Evolutionary conservation across 2,113 vertebrate species (phyloP), one percentile per base, ranked within the genome.

Genomic region (Diadophis punctatus): DNA sequence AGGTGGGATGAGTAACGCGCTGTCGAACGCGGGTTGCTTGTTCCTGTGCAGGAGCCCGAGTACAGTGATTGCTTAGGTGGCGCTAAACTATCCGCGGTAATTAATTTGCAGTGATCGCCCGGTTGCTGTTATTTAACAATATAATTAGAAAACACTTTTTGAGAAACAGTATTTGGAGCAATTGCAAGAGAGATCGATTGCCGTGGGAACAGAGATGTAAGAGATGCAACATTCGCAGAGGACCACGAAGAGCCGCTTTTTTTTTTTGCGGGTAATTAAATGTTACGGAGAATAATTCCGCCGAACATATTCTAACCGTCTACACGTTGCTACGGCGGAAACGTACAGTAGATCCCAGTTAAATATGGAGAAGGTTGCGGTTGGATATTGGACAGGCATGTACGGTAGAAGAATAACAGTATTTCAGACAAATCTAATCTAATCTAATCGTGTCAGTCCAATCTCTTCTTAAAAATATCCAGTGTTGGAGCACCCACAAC

Each of bases 1-100:
- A 4, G n/a, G 1, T 7, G 53, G 2, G 1, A 30, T 18, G 48
- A 25, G 6, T 12, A 3, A 14, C 0, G 6, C 2, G 88, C 60
- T 80, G 11, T 56, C 27, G 90, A 52, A 14, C 1, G 89, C 89
- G 34, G 16, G 46, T 22, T 7, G 20, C 30, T n/a, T 30, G 4
- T 16, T n/a, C 63, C 12, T 68, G 12, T 16, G 63, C 63, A 16
- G 1, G n/a, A 60, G 25, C 58, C n/a, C 9, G 9, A 60, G 9
- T 30, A n/a, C 63, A n/a, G 14, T 7, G 23, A 53, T n/a, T 51
- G 43, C 30, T 51, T 63, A 52, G 22, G 51, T 18, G n/a, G 89
- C 30, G 34, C 49, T 90, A 49, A n/a, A 51, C 30, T n/a, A 60
- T 60, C 53, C 27, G 90, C 18, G 46, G 23, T 91, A 20, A 58